Percentiles rank a stretch among this genome's conserved stretches.
Evolutionary conservation across 2,797 vertebrate species (phyloP).

Genomic region (Carcharodon carcharias): DNA sequence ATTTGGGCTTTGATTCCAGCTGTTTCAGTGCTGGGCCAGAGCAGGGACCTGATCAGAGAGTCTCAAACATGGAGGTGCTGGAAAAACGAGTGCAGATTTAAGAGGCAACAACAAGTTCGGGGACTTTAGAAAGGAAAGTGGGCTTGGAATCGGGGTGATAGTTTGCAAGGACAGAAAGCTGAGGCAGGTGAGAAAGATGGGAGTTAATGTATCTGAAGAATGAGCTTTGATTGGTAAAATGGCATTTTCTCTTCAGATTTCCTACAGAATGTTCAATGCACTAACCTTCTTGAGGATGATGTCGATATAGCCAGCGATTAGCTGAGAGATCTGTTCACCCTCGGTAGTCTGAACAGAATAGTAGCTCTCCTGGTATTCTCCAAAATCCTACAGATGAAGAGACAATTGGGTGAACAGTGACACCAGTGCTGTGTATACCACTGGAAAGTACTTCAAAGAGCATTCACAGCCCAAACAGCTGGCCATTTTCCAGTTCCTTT

Average conservation of each 20-base stretch:
- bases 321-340: slow-evolving; percentile 95
- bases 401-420: neutral
- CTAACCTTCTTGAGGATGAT: slow-evolving; percentile 97
- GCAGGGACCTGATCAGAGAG: neutral
- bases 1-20: neutral
- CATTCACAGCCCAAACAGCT: neutral
- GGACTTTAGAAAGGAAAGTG: neutral
- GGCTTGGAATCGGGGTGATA: neutral
- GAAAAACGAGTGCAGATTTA: neutral
- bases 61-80: neutral
- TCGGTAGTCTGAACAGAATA: slow-evolving; percentile 97
- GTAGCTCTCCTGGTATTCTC: slow-evolving; percentile 97
- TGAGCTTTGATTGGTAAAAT: neutral
- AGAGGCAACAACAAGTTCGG: neutral
- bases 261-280: neutral
- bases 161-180: neutral
- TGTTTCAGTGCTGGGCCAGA: neutral
- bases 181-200: neutral
- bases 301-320: slow-evolving; percentile 96
- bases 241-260: neutral
- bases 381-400: slow-evolving; percentile 74
- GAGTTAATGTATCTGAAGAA: no score
- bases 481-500: neutral
- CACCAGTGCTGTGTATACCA: neutral
- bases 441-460: neutral